Evolutionary conservation across 2,888 invertebrate species (phyloP).

Genomic region (Idaea dimidiata): DNA sequence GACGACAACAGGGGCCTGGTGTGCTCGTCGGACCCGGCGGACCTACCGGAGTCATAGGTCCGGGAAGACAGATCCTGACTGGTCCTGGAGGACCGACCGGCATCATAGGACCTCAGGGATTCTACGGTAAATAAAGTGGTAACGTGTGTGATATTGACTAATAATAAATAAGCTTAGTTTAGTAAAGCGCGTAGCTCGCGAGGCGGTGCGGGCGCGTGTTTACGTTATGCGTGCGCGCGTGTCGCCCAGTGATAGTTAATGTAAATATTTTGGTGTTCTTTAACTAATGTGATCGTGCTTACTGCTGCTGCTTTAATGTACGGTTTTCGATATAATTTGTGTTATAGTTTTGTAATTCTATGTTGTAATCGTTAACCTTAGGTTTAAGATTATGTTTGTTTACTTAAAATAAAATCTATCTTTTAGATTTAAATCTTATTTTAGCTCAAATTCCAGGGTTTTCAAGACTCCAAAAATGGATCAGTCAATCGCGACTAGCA

Average conservation of each 20-base stretch:
- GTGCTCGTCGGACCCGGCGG: constrained; percentile 67
- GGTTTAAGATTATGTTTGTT: background rate
- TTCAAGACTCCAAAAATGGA: background rate
- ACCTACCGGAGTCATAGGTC: constrained; percentile 50
- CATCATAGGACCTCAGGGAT: constrained; percentile 52
- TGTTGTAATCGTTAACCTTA: background rate
- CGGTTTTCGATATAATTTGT: background rate
- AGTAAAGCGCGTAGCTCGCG: constrained; percentile 7
- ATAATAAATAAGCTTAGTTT: background rate
- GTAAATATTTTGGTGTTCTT: constrained; percentile 37
- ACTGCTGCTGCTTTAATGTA: constrained; percentile 11
- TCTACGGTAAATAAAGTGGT: constrained; percentile 61
- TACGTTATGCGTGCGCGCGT: background rate
- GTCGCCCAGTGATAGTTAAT: constrained; percentile 17
- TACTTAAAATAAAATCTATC: background rate
- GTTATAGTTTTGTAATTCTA: background rate
- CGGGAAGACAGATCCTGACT: constrained; percentile 37
- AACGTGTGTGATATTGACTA: background rate
- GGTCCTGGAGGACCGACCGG: constrained; percentile 75
- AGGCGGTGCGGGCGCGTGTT: constrained; percentile 6
- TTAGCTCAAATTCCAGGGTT: constrained; percentile 4
- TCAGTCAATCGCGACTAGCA: background rate
- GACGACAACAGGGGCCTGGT: constrained; percentile 42
- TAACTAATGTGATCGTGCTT: constrained; percentile 26
- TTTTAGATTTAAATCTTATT: constrained; percentile 4